Base-by-base conservation (phyloP, 1,140 invertebrate species). In the Ips nitidus region DNA sequence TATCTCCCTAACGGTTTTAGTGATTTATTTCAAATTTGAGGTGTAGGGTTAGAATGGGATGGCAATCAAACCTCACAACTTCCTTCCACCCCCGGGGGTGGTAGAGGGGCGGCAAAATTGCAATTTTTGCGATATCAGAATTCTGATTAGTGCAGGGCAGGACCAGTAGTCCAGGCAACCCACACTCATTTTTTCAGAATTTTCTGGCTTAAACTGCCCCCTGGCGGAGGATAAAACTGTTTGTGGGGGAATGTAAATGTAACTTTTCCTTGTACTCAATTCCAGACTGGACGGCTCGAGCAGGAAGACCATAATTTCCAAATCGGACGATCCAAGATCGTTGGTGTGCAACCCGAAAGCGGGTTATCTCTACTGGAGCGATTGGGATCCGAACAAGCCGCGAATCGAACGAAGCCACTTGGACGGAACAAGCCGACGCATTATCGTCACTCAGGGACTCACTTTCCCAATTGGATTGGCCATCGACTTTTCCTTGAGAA, bases 391-490 rank as follows among this genome's bases (percentile, higher is more conserved):
- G 71, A 81, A 77, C 3, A 78, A 84, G 69, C 89, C 94, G 0
- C 89, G 89, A 74, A 97, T 98, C 70, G 94, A 97, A 81, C 83
- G 93, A 52, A 88, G 93, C 36, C 86, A 84, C 53, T 81, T 98
- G 75, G 95, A 98, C 81, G 96, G 96, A 1, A 87, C 87, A 0
- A 84, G 87, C 66, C 84, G 94, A 41, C 87, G 84, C 62, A 82
- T 87, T 0, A 89, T 98, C 47, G 85, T 98, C 0, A 85, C 86
- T 4, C 86, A 87, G 2, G 89, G 93, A 73, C 80, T 98, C 1
- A 90, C 88, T 22, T 95, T 95, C 84, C 95, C 96, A 0, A 97
- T 96, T 77, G 95, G 94, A 0, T 83, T 99, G 2, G 89, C 93
- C 0, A 87, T 99, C 36, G 97, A 98, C 81, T 93, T 90, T 74